These are phyloP conservation scores for Potamilus streckersoni DNA, from an alignment of 1,140 invertebrate genomes.

Conservation along the genomic window DNA sequence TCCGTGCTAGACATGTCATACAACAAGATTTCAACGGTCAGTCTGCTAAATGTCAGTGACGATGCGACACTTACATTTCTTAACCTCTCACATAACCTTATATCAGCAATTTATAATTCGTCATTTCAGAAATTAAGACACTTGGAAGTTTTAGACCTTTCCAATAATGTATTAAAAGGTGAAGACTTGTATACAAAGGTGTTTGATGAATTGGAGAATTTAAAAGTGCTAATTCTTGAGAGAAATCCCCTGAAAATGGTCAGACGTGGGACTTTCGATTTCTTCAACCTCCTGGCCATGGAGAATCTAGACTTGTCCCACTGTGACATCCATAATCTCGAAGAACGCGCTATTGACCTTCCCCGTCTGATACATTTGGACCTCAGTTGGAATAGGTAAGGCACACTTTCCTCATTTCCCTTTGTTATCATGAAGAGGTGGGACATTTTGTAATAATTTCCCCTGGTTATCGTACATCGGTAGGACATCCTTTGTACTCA, in stretches of 20 bases:
- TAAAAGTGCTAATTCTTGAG: slow-evolving; percentile 6
- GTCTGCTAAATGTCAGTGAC: slow-evolving; percentile 1
- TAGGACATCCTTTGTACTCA: no score
- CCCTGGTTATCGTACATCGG: no score
- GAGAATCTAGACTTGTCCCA: slow-evolving; percentile 18
- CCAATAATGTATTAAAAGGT: slow-evolving; percentile 20
- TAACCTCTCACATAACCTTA: slow-evolving; percentile 14
- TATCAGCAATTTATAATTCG: slow-evolving; percentile 6
- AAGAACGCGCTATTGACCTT: slow-evolving; percentile 11
- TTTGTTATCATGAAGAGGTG: no score
- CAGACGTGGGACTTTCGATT: slow-evolving; percentile 10
- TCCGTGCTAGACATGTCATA: slow-evolving; percentile 5
- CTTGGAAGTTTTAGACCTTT: slow-evolving; percentile 17
- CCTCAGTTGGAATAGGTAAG: slow-evolving; percentile 21
- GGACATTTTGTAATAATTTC: no score
- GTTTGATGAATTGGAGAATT: slow-evolving; percentile 17
- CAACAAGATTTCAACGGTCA: slow-evolving; percentile 21
- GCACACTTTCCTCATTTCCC: no score
- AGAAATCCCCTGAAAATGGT: slow-evolving; percentile 18
- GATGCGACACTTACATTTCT: not conserved
- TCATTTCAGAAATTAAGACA: slow-evolving; percentile 12
- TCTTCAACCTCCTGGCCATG: slow-evolving; percentile 10
- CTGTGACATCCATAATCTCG: slow-evolving; percentile 15
- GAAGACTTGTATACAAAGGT: slow-evolving; percentile 9
- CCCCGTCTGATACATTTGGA: slow-evolving; percentile 12